Conservation (phyloP, 2,797 vertebrate species). For the Molossus molossus region DNA sequence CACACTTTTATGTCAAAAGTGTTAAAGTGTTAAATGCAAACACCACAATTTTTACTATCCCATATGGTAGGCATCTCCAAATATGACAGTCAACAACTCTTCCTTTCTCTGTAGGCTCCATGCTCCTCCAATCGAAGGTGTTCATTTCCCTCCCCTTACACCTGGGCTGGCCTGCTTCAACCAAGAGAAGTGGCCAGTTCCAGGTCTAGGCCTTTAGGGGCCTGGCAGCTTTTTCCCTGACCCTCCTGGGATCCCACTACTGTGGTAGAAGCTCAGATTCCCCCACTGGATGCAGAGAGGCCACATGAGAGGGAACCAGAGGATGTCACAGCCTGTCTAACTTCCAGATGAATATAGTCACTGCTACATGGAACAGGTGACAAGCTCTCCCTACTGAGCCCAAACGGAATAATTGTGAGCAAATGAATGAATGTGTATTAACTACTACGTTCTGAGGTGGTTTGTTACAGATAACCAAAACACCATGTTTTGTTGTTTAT, state of each 20-base stretch:
- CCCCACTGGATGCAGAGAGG: not conserved
- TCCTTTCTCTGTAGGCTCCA: not conserved
- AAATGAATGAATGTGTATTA: not conserved
- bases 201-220: no score
- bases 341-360: not conserved
- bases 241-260: not conserved
- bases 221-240: not conserved
- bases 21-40: not conserved
- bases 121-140: not conserved
- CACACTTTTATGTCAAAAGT: not conserved
- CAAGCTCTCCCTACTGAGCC: not conserved
- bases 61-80: not conserved
- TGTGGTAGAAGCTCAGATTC: not conserved
- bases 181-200: not conserved
- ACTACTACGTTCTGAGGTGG: not conserved
- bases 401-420: not conserved
- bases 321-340: not conserved
- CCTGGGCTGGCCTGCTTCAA: not conserved
- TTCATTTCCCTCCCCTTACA: not conserved
- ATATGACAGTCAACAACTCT: not conserved
- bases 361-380: not conserved
- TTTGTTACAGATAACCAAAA: not conserved
- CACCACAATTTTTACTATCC: not conserved
- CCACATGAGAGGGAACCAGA: not conserved
- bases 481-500: not conserved